Conservation (phyloP, 2,888 invertebrate genomes). For the Agrochola macilenta region DNA sequence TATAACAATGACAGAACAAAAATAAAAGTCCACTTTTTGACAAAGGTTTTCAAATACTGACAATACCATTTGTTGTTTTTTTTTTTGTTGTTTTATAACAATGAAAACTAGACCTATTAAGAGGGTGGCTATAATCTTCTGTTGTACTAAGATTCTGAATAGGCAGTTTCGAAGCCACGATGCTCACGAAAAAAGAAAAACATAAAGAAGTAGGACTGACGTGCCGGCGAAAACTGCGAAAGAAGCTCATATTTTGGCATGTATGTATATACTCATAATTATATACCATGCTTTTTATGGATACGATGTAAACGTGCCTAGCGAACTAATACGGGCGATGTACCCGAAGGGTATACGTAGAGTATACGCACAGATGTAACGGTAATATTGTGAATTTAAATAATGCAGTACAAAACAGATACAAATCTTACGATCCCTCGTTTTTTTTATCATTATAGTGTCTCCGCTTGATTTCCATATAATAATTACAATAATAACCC, state of each 20-base stretch:
- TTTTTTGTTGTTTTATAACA: not conserved
- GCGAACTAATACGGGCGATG: constrained; percentile 31
- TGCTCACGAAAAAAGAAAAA: not conserved
- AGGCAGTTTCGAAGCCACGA: not conserved
- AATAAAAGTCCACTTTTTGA: constrained; percentile 29
- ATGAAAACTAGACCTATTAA: not conserved
- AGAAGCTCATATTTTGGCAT: constrained; percentile 14
- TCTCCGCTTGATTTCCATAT: not conserved
- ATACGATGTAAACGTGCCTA: constrained; percentile 44
- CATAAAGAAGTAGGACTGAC: not conserved
- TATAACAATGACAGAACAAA: constrained; percentile 39
- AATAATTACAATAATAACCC: not conserved
- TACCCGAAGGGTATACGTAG: constrained; percentile 9
- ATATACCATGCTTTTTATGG: constrained; percentile 41
- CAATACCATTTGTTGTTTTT: constrained; percentile 6
- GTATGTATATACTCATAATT: constrained; percentile 1
- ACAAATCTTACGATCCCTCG: constrained; percentile 10
- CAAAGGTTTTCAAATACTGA: constrained; percentile 20
- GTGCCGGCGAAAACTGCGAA: constrained; percentile 5
- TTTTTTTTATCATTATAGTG: not conserved
- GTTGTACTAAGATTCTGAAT: not conserved
- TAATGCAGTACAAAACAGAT: constrained; percentile 19
- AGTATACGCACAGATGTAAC: constrained; percentile 5
- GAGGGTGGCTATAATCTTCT: not conserved
- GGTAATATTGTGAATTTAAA: constrained; percentile 36